phyloP scores from a whole-genome alignment of 2,888 invertebrate genomes.

The Ypsolopha scabrella region DNA sequence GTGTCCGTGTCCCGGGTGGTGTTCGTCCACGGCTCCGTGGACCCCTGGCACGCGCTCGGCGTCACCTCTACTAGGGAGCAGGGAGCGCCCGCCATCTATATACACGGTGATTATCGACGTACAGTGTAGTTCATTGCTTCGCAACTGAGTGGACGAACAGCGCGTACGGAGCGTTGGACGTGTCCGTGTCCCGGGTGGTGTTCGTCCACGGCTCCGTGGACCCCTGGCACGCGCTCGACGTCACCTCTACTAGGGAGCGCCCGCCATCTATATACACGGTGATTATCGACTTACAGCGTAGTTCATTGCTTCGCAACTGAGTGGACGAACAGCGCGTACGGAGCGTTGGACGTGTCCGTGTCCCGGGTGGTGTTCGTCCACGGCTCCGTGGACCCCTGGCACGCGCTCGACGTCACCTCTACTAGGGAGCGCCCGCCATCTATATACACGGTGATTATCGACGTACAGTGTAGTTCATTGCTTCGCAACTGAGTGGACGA shows the following conservation, averaged over 20 bases:
- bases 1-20: slow-evolving; percentile 80
- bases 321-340: slow-evolving; percentile 81
- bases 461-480: no score
- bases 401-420: slow-evolving; percentile 78
- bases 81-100: slow-evolving; percentile 77
- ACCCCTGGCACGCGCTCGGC: slow-evolving; percentile 90
- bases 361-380: slow-evolving; percentile 87
- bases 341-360: slow-evolving; percentile 77
- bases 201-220: slow-evolving; percentile 92
- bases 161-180: slow-evolving; percentile 81
- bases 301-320: no score
- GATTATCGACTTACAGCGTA: no score
- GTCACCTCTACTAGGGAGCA: slow-evolving; percentile 67
- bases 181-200: slow-evolving; percentile 79
- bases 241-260: slow-evolving; percentile 73
- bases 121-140: no score
- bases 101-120: slow-evolving; percentile 67
- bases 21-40: slow-evolving; percentile 89
- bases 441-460: slow-evolving; percentile 81
- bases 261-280: slow-evolving; percentile 83
- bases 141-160: no score
- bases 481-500: no score
- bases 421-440: slow-evolving; percentile 77
- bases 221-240: slow-evolving; percentile 88
- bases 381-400: slow-evolving; percentile 92